Evolutionary conservation across 2,888 invertebrate species (phyloP).

Genomic region (Thereva nobilitata): DNA sequence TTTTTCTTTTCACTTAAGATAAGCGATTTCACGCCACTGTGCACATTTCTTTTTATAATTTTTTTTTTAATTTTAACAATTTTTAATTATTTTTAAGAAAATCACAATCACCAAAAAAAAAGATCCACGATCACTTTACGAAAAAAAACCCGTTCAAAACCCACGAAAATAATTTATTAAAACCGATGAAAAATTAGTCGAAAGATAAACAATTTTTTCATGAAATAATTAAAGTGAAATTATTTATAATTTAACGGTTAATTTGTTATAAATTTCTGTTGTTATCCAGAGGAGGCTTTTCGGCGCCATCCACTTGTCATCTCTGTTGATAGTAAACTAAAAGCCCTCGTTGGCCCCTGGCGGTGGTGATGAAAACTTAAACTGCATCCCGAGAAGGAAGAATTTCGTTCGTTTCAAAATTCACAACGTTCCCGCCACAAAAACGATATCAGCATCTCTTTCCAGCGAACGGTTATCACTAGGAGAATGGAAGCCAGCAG

Average conservation of each 20-base stretch:
- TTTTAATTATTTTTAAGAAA: too few species aligned
- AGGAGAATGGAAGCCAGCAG: background rate
- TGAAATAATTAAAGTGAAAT: background rate
- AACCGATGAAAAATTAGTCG: too few species aligned
- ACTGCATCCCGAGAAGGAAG: constrained; percentile 37
- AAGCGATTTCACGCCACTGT: too few species aligned
- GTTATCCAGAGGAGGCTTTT: constrained; percentile 42
- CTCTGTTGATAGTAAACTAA: constrained; percentile 51
- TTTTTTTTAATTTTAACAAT: too few species aligned
- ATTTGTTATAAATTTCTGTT: constrained; percentile 38
- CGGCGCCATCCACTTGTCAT: constrained; percentile 49
- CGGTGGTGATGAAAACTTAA: constrained; percentile 38
- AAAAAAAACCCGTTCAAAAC: too few species aligned
- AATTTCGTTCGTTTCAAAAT: constrained; percentile 12
- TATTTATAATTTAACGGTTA: constrained; percentile 18
- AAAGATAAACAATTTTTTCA: too few species aligned
- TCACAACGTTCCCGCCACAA: constrained; percentile 2
- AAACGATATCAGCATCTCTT: constrained; percentile 6
- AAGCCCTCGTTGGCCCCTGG: constrained; percentile 42
- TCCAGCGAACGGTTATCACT: background rate
- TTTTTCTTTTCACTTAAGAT: too few species aligned
- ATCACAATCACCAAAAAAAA: too few species aligned
- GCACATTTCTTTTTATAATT: too few species aligned
- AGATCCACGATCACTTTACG: too few species aligned
- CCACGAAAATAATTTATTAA: too few species aligned